Conservation (phyloP, 2,797 vertebrate species). For the Anguilla anguilla region DNA sequence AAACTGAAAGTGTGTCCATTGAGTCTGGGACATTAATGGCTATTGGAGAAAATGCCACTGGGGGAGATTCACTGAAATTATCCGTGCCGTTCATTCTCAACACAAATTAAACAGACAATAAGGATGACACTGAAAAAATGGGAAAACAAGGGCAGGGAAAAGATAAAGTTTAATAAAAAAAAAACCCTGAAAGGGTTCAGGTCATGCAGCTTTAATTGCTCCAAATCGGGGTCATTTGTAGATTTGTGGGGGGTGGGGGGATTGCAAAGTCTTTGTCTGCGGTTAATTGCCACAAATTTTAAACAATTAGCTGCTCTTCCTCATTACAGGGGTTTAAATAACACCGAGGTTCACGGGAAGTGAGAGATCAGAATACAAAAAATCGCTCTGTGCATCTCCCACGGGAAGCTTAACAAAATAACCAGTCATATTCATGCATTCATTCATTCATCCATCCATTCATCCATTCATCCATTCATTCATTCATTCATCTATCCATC, state of each 20-base stretch:
- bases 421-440: not conserved
- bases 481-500: too few relatives aligned
- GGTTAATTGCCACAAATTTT: conserved; percentile 13
- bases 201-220: not conserved
- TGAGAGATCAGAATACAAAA: not conserved
- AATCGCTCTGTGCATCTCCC: not conserved
- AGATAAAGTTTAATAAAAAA: not conserved
- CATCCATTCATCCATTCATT: not conserved
- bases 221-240: not conserved
- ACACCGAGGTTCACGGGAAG: not conserved
- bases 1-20: not conserved
- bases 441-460: not conserved
- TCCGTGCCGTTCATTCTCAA: not conserved
- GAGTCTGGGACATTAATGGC: not conserved
- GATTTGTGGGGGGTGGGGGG: not conserved
- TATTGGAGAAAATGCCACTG: not conserved
- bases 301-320: not conserved
- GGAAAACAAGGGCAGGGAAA: not conserved
- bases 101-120: not conserved
- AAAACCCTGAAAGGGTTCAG: not conserved
- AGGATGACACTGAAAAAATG: not conserved
- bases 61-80: not conserved
- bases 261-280: not conserved
- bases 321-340: not conserved
- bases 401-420: not conserved